phyloP scores from a whole-genome alignment of 2,888 invertebrate genomes.

The Suillia variegata region DNA sequence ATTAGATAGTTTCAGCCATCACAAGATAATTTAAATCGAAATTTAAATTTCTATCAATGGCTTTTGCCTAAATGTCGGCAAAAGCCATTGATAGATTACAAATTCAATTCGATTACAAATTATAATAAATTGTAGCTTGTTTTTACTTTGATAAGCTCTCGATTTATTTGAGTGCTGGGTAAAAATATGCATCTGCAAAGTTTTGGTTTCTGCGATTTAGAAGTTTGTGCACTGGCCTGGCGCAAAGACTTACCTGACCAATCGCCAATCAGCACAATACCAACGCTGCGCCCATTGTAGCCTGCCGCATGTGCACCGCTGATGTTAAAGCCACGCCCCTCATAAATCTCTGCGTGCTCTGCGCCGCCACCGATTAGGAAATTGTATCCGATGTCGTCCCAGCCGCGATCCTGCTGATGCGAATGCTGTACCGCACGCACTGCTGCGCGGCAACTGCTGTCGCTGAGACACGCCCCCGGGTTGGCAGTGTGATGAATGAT shows the following conservation, averaged over 20 bases:
- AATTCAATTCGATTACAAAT: too few relatives aligned
- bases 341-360: conserved; percentile 64
- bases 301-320: conserved; percentile 70
- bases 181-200: too few relatives aligned
- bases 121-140: too few relatives aligned
- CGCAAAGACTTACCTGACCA: conserved; percentile 36
- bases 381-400: conserved; percentile 69
- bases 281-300: conserved; percentile 69
- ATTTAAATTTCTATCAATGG: too few relatives aligned
- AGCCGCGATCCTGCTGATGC: conserved; percentile 64
- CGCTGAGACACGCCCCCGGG: conserved; percentile 63
- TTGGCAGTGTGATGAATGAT: conserved; percentile 72
- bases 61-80: too few relatives aligned
- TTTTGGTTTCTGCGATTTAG: too few relatives aligned
- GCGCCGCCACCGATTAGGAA: conserved; percentile 73
- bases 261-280: conserved; percentile 68
- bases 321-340: conserved; percentile 70
- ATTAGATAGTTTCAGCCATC: too few relatives aligned
- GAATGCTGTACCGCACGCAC: conserved; percentile 68
- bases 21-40: too few relatives aligned
- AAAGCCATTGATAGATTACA: too few relatives aligned
- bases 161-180: too few relatives aligned
- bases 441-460: conserved; percentile 63
- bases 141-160: too few relatives aligned
- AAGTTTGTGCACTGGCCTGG: too few relatives aligned